Evolutionary conservation across 2,797 vertebrate species (phyloP), one percentile per base, ranked within the genome.

Genomic region (Ibycter americanus): DNA sequence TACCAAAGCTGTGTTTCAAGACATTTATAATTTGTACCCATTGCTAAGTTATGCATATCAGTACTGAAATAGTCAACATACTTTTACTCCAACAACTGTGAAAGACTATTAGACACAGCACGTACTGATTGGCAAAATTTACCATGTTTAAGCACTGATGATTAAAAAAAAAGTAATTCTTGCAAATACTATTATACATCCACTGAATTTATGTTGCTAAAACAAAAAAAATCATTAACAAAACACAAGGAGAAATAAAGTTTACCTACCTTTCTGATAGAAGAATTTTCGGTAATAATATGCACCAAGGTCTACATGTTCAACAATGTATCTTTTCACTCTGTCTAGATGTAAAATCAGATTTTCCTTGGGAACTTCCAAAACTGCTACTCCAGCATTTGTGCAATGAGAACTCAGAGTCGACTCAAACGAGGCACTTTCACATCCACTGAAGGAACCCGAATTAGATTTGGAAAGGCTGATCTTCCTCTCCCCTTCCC

Each of bases 271-370:
- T 96, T 99, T 99, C 93, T 99, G 98, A 94, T 99, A 99, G 98
- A 99, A 99, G 97, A 99, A 99, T 95, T 99, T 99, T 91, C 99
- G 98, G 63, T 99, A 99, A 96, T 99, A 99, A 98, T 99, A 99
- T 51, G 99, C 99, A 59, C 99, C 99, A 19, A 99, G 98, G 95
- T 99, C 99, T 96, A 99, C 99, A 1, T 99, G 99, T 88, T 99
- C 99, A 92, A 99, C 99, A 0, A 99, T 99, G 96, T 99, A 99
- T 89, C 99, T 98, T 96, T 99, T 99, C 85, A 98, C 98, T 95
- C 99, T 98, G 94, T 99, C 99, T 17, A 98, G 97, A 90, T 99
- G 98, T 34, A 99, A 96, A 93, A 98, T 98, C 63, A 99, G 96
- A 93, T 98, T 98, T 83, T 99, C 99, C 98, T 99, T 99, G 68